Evolutionary conservation across 2,888 invertebrate species (phyloP).

Genomic region (Drosophila kambysellisi): DNA sequence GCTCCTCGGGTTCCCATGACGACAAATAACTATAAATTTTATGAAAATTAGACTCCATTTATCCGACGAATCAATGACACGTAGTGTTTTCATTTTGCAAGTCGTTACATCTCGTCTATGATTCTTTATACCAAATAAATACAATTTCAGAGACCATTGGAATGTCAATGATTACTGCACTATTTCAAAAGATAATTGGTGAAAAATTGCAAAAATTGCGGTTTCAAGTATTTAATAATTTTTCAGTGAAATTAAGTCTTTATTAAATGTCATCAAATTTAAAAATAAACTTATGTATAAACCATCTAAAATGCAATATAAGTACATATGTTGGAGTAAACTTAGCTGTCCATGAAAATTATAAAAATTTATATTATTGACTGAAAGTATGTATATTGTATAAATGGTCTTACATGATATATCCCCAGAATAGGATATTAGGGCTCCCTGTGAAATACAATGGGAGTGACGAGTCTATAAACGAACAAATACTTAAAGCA

Average conservation of each 20-base stretch:
- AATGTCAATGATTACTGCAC: background rate
- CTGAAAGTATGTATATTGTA: conserved; percentile 51
- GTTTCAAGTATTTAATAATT: conserved; percentile 27
- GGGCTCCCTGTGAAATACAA: conserved; percentile 46
- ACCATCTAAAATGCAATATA: conserved; percentile 69
- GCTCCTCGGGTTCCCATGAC: background rate
- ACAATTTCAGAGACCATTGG: background rate
- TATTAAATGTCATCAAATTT: conserved; percentile 68
- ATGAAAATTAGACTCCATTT: background rate
- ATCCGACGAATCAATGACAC: background rate
- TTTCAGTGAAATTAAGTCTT: conserved; percentile 70
- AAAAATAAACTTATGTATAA: conserved; percentile 67
- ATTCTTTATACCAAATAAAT: background rate
- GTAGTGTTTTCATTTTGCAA: background rate
- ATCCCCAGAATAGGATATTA: conserved; percentile 47
- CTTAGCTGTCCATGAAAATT: conserved; percentile 54
- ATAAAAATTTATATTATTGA: conserved; percentile 51
- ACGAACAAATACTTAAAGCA: conserved; percentile 53
- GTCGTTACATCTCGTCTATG: background rate
- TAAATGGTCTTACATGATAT: conserved; percentile 45
- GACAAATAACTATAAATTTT: background rate
- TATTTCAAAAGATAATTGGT: background rate
- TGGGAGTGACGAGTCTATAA: conserved; percentile 41
- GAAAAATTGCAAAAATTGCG: background rate
- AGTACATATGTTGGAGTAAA: conserved; percentile 66